Evolutionary conservation across 2,797 vertebrate genomes (phyloP).

Genomic region (Crypturellus tataupa): DNA sequence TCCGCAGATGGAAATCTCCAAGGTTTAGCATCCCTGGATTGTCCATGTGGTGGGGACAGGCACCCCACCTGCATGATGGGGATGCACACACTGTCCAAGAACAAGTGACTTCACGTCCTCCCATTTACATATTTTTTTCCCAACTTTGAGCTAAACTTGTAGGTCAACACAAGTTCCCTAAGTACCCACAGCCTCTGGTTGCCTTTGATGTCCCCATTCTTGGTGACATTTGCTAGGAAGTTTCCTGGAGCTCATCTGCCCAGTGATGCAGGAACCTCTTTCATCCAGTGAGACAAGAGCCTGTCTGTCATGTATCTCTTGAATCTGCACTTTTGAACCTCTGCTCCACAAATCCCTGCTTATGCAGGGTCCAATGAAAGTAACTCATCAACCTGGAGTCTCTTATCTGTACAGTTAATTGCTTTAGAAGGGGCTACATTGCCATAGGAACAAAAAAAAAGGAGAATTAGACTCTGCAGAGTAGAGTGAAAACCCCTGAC

Average conservation of each 20-base stretch:
- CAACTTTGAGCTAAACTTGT: background rate
- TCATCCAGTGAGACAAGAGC: background rate
- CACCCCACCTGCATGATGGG: background rate
- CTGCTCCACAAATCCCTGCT: background rate
- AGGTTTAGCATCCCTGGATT: too few relatives aligned
- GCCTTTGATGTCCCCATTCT: fast-evolving
- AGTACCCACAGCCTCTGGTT: background rate
- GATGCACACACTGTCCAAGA: background rate
- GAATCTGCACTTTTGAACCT: conserved; percentile 64
- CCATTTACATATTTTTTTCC: background rate
- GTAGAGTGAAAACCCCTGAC: conserved; percentile 12
- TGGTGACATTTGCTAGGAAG: background rate
- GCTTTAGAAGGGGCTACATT: background rate
- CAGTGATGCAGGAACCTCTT: background rate
- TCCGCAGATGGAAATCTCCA: background rate
- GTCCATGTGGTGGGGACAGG: background rate
- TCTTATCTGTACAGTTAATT: conserved; percentile 47
- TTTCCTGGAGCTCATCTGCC: background rate
- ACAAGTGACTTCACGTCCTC: background rate
- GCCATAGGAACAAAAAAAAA: background rate
- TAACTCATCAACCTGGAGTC: conserved; percentile 62
- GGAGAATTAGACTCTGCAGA: background rate
- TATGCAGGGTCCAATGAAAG: conserved; percentile 9
- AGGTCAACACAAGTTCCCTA: background rate
- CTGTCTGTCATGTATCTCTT: background rate